Evolutionary conservation across 2,888 invertebrate species (phyloP).

Genomic region (Sisyra nigra): DNA sequence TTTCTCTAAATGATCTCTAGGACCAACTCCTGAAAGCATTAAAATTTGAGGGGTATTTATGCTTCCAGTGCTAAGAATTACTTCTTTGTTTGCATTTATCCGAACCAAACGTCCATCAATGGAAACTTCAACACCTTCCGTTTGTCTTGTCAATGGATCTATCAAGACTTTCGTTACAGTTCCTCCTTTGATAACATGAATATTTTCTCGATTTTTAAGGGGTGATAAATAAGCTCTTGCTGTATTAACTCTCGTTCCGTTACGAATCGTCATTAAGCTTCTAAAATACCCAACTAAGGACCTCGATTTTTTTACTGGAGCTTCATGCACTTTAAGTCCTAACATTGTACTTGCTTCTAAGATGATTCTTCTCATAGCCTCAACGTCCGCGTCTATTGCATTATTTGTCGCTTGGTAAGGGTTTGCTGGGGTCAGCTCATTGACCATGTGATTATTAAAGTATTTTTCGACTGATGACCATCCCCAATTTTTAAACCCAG

Average conservation of each 20-base stretch:
- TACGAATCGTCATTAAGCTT: conserved; percentile 23
- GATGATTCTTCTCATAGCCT: no score
- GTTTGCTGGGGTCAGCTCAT: conserved; percentile 12
- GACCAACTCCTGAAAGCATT: conserved; percentile 48
- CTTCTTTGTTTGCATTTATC: conserved; percentile 35
- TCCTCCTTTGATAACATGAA: conserved; percentile 30
- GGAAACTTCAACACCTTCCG: conserved; percentile 33
- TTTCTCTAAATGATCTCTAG: conserved; percentile 13
- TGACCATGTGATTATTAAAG: neutral
- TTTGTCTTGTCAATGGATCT: conserved; percentile 23
- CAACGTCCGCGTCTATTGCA: neutral
- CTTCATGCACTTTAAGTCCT: no score
- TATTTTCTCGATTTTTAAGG: conserved; percentile 23
- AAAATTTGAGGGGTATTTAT: conserved; percentile 50
- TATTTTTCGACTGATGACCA: conserved; percentile 38
- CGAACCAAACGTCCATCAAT: conserved; percentile 26
- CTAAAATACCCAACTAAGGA: conserved; percentile 23
- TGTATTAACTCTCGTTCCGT: conserved; percentile 26
- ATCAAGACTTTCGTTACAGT: conserved; percentile 26
- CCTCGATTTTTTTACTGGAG: conserved; percentile 19
- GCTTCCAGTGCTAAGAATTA: conserved; percentile 20
- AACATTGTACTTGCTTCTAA: no score
- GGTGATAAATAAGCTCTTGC: conserved; percentile 26
- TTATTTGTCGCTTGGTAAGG: conserved; percentile 22
- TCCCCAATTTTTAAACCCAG: conserved; percentile 57